These are phyloP conservation scores for Platycheirus rosarum DNA, from an alignment of 2,888 invertebrate species.

Conservation along the genomic window DNA sequence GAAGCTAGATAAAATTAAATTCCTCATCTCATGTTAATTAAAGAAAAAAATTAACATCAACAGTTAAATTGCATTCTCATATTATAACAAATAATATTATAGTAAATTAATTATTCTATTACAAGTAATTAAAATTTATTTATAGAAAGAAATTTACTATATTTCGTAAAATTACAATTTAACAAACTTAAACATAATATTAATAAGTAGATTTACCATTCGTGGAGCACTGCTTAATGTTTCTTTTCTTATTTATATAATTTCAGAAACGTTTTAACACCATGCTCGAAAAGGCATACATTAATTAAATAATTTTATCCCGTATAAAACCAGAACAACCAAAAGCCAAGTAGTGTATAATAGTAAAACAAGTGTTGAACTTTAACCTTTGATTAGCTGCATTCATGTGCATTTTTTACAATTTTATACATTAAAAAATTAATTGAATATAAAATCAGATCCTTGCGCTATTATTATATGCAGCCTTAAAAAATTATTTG, in stretches of 20 bases:
- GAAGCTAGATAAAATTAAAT: conserved; percentile 81
- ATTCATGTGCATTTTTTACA: neutral
- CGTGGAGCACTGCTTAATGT: neutral
- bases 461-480: conserved; percentile 19
- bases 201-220: neutral
- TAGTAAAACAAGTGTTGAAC: neutral
- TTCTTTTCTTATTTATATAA: neutral
- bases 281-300: neutral
- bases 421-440: neutral
- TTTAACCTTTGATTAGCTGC: conserved; percentile 13
- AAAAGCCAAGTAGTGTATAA: too few species aligned
- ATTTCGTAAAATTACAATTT: neutral
- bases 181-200: neutral
- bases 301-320: too few species aligned
- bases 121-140: neutral
- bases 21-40: conserved; percentile 29
- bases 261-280: neutral
- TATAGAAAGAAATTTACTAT: neutral
- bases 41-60: too few species aligned
- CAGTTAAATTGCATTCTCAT: neutral
- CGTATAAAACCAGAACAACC: neutral
- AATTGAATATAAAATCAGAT: conserved; percentile 12
- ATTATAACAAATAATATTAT: neutral
- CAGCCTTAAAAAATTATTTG: conserved; percentile 23
- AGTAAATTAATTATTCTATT: neutral